Evolutionary conservation across 92 coral and sea anemone species (phyloP), one percentile per base, ranked within the genome.

Genomic region (Virgularia gustaviana): DNA sequence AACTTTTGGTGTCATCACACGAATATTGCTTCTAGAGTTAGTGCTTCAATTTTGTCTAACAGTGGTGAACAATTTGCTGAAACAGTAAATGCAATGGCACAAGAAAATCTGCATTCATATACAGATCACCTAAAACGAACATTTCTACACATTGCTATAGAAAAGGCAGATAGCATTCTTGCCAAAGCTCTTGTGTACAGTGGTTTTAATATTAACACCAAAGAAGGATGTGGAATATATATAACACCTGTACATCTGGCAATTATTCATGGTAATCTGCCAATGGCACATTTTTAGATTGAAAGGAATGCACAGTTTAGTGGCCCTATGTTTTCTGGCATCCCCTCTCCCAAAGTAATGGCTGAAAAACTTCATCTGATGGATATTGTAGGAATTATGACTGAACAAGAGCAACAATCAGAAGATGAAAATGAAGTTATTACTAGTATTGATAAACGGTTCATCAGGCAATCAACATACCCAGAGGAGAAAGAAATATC

Each of bases 151-250:
- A 62, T 79, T 38, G 84, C 73, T 10, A 70, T 79, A 1, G 84
- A 79, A 18, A 65, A 71, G 49, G 74, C 65, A 15, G 47, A 71
- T 18, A 75, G 65, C 10, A 53, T 9, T 23, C 57, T 79, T 59
- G 78, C 84, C 13, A 79, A 79, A 61, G 74, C 78, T 61, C 61
- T 79, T 36, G 55, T 61, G 16, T 66, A 18, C 54, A 79, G 74
- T 75, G 84, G 84, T n/a, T 58, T 71, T 13, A 66, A 61, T 18
- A 55, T 71, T 0, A 79, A 79, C 29, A 15, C 5, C 12, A 71
- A 76, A 33, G 84, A 79, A 31, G 79, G 84, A 0, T 79, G 84
- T 35, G 79, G 79, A 15, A n/a, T n/a, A n/a, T n/a, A n/a, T n/a
- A 53, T 79, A 0, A 79, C 79, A 0, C 73, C 84, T 16, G 2